Evolutionary conservation across 2,797 vertebrate genomes (phyloP).

Genomic region (Catamblyrhynchus diadema): DNA sequence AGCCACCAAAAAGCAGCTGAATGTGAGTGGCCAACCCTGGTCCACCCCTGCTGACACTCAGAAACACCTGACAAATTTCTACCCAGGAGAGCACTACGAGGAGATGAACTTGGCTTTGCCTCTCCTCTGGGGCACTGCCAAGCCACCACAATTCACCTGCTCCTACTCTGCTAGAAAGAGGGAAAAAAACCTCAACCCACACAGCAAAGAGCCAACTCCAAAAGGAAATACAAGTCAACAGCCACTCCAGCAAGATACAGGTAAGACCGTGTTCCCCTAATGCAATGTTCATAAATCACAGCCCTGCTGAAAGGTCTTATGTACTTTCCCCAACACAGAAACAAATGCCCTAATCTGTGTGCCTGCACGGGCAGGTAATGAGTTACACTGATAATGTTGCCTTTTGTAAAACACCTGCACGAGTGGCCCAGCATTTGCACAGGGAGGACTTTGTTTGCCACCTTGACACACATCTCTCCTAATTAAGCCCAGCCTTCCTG

Average conservation of each 20-base stretch:
- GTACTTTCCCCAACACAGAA: not conserved
- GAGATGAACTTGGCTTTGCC: not conserved
- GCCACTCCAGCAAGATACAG: not conserved
- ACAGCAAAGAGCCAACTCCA: not conserved
- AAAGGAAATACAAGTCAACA: not conserved
- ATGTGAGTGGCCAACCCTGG: fast-evolving
- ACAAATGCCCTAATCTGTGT: not conserved
- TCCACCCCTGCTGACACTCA: not conserved
- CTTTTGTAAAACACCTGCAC: not conserved
- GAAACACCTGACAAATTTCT: not conserved
- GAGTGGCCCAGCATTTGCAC: not conserved
- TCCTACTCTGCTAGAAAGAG: not conserved
- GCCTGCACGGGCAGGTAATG: not conserved
- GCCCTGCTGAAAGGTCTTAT: slow-evolving; percentile 12
- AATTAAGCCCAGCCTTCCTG: not conserved
- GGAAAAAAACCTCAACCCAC: not conserved
- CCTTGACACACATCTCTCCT: not conserved
- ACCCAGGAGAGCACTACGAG: not conserved
- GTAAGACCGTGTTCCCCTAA: not conserved
- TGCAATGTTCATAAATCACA: not conserved
- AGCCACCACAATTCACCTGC: not conserved
- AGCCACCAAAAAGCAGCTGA: not conserved
- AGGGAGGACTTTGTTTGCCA: not conserved
- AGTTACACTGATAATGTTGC: not conserved
- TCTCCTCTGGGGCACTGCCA: not conserved